A percentile compares a stretch with the other conserved stretches of the same genome.
phyloP scores from a whole-genome alignment of 2,888 invertebrate species.

The Mantis religiosa region DNA sequence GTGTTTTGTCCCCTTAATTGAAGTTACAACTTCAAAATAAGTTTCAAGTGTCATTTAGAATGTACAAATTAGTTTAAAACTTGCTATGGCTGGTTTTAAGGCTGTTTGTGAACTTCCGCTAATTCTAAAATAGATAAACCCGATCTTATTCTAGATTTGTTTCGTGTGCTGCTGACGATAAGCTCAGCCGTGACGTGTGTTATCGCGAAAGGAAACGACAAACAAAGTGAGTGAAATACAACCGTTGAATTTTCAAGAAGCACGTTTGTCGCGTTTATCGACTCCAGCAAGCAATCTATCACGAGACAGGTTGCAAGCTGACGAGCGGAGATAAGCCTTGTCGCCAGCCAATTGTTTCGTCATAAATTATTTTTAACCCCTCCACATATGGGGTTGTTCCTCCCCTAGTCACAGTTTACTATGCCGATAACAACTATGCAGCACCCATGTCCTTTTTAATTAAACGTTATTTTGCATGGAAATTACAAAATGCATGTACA shows the following conservation, averaged over 20 bases:
- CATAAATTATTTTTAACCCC: slow-evolving; percentile 16
- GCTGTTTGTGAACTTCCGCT: no score
- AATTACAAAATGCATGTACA: not conserved
- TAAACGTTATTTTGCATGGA: slow-evolving; percentile 8
- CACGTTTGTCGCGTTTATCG: not conserved
- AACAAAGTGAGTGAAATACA: no score
- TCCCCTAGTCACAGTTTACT: not conserved
- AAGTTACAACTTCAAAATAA: no score
- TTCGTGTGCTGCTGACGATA: no score
- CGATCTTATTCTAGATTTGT: no score
- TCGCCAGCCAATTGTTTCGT: not conserved
- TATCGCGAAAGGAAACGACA: no score
- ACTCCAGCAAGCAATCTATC: not conserved
- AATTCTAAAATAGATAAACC: no score
- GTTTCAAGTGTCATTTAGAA: no score
- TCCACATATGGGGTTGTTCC: not conserved
- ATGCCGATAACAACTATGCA: not conserved
- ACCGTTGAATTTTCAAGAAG: not conserved
- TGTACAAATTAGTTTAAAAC: no score
- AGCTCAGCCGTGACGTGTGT: no score
- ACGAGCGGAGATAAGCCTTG: not conserved
- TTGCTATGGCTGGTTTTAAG: no score
- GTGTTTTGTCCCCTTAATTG: no score
- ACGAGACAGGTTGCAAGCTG: not conserved
- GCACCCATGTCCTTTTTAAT: not conserved